phyloP scores from a whole-genome alignment of 1,140 invertebrate species.

The Condylostylus longicornis region DNA sequence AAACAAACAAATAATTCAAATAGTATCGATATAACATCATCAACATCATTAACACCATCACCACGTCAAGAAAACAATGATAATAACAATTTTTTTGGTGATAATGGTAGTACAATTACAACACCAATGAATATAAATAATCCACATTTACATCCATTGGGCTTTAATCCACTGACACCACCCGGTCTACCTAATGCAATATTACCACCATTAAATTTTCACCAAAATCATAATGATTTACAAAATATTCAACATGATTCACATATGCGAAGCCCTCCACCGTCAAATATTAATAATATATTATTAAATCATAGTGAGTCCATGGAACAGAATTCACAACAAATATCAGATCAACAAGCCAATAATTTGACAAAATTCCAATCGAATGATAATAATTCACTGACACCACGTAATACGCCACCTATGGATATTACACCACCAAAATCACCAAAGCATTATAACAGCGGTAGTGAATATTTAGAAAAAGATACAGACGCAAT shows the following conservation, averaged over 20 bases:
- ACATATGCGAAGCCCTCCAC: slow-evolving; percentile 22
- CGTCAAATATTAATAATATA: slow-evolving; percentile 8
- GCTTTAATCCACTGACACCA: slow-evolving; percentile 32
- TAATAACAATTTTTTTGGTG: too few species aligned
- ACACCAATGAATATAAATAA: slow-evolving; percentile 24
- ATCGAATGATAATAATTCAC: slow-evolving; percentile 6
- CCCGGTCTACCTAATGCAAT: slow-evolving; percentile 34
- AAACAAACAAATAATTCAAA: not conserved
- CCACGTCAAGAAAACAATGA: too few species aligned
- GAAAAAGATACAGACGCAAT: slow-evolving; percentile 32
- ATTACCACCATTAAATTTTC: slow-evolving; percentile 29
- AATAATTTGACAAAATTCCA: slow-evolving; percentile 4
- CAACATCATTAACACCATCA: slow-evolving; percentile 18
- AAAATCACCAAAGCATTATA: slow-evolving; percentile 35
- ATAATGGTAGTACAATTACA: slow-evolving; percentile 34
- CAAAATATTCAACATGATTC: slow-evolving; percentile 22
- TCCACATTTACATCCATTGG: slow-evolving; percentile 24
- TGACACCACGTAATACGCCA: slow-evolving; percentile 24
- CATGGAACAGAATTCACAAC: not conserved
- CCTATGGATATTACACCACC: slow-evolving; percentile 36
- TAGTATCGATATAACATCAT: slow-evolving; percentile 19
- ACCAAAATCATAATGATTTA: slow-evolving; percentile 12
- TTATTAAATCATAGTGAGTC: not conserved
- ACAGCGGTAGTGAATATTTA: slow-evolving; percentile 10
- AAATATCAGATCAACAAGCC: too few species aligned